Evolutionary conservation across 2,113 vertebrate species (phyloP).

Genomic region (Carettochelys insculpta): DNA sequence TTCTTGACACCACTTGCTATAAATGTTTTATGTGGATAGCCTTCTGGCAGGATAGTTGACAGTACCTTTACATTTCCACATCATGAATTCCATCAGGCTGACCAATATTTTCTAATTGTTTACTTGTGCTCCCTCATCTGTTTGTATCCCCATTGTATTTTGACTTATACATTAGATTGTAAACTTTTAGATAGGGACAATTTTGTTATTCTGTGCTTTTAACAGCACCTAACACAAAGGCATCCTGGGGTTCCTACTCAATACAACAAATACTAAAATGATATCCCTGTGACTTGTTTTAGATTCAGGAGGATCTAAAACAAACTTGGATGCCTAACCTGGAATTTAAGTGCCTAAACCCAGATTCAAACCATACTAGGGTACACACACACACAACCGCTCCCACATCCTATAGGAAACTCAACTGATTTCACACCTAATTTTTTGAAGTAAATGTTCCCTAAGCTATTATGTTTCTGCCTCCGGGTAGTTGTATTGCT

Average conservation of each 20-base stretch:
- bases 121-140: not conserved
- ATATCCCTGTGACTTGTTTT: not conserved
- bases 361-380: not conserved
- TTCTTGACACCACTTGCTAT: not conserved
- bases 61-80: not conserved
- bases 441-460: not conserved
- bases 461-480: not conserved
- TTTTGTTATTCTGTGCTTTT: not conserved
- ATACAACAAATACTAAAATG: not conserved
- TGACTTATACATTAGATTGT: not conserved
- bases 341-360: not conserved
- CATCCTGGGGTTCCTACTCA: not conserved
- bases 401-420: not conserved
- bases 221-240: not conserved
- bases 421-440: not conserved
- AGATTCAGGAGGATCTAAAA: not conserved
- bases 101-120: not conserved
- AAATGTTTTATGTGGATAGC: slow-evolving; percentile 13
- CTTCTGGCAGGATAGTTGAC: not conserved
- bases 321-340: not conserved
- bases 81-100: not conserved
- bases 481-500: not conserved
- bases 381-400: not conserved
- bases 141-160: not conserved
- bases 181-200: not conserved